Evolutionary conservation across 2,113 vertebrate species (phyloP), one percentile per base, ranked within the genome.

Genomic region (Lates calcarifer): DNA sequence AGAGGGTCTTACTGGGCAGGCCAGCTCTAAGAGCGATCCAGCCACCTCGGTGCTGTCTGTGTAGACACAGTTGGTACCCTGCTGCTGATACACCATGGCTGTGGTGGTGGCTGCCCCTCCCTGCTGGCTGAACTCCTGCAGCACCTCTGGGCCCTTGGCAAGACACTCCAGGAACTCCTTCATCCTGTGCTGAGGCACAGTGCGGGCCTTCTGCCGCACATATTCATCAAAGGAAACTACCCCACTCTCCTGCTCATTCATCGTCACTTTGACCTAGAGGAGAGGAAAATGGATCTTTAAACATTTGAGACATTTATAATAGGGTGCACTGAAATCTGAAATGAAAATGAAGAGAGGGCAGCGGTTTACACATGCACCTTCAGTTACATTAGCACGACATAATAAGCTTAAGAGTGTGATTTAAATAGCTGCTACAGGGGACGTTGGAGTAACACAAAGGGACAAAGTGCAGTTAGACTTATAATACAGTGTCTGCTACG

Each of bases 181-280:
- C 98, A 99, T 99, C 93, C 97, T 97, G 95, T 99, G 98, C 89
- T 99, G 98, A 8, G 98, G 98, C 75, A 99, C 96, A 3, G 96
- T 96, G 89, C 98, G 96, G 0, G 98, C 98, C 93, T 98, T 99
- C 87, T 98, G 97, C 81, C 98, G 96, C 94, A 99, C 97, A 89
- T 99, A 99, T 85, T 99, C 98, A 94, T 99, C 98, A 92, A 98
- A 99, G 77, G 98, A 98, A 93, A 99, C 98, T 91, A 97, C 96
- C 92, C 98, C 98, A 92, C 98, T 97, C 95, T 99, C 94, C 92
- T 97, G 98, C 94, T 99, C 98, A 95, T 98, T 99, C 98, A 99
- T 99, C 94, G 76, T 94, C 87, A 89, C 79, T 68, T 24, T 62
- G 60, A 90, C 79, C 87, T 91, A 20, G 24, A 22, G 14, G 15